A percentile compares a stretch with the other conserved stretches of the same genome.
Conservation (phyloP, 2,797 vertebrate genomes). For the Sandelia bainsii region DNA sequence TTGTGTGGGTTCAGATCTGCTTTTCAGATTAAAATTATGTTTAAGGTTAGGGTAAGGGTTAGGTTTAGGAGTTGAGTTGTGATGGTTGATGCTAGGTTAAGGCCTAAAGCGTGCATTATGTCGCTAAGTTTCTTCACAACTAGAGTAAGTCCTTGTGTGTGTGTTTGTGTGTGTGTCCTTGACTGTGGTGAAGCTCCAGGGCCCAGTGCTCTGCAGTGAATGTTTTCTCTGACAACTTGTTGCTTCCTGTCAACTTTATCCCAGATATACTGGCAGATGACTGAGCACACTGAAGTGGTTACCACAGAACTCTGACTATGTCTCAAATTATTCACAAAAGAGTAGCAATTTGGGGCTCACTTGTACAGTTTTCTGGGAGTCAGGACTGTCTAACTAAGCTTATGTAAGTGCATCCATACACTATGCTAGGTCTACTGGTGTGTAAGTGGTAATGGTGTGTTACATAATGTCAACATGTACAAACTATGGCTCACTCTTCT, state of each 20-base stretch:
- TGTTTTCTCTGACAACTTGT: constrained; percentile 26
- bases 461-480: constrained; percentile 5
- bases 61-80: background rate
- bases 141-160: background rate
- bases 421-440: background rate
- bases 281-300: constrained; percentile 10
- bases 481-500: constrained; percentile 90
- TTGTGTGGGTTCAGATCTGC: background rate
- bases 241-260: constrained; percentile 70
- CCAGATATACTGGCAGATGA: constrained; percentile 43
- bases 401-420: background rate
- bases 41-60: background rate
- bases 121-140: background rate
- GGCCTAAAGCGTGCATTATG: background rate
- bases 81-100: background rate
- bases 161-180: constrained; percentile 19
- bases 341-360: constrained; percentile 14
- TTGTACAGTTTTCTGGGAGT: constrained; percentile 9
- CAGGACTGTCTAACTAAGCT: background rate
- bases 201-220: constrained; percentile 25
- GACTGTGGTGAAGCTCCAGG: constrained; percentile 13
- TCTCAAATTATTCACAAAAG: constrained; percentile 17
- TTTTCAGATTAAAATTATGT: background rate
- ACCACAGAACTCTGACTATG: constrained; percentile 9
- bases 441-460: background rate